Evolutionary conservation across 1,140 invertebrate genomes (phyloP).

Genomic region (Nymphalis io): DNA sequence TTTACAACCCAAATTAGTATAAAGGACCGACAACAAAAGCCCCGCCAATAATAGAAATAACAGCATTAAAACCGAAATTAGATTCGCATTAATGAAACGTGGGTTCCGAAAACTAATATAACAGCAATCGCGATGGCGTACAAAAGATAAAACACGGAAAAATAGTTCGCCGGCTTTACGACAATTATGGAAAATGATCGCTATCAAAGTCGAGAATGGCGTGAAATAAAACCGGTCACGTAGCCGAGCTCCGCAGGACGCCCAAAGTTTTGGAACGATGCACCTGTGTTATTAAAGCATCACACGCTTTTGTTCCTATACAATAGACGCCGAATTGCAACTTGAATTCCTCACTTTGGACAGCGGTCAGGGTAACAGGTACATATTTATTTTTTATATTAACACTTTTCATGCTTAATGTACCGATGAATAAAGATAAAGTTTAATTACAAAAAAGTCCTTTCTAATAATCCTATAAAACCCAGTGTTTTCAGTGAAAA

Average conservation of each 20-base stretch:
- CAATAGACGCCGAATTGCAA: constrained; percentile 76
- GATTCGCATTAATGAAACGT: constrained; percentile 72
- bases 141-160: constrained; percentile 46
- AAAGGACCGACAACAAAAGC: constrained; percentile 45
- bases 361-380: not conserved
- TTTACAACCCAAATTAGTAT: not conserved
- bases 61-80: constrained; percentile 49
- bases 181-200: constrained; percentile 68
- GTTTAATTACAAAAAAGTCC: too few species aligned
- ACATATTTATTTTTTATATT: constrained; percentile 6
- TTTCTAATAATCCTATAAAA: too few species aligned
- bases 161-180: constrained; percentile 65
- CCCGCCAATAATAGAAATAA: constrained; percentile 49
- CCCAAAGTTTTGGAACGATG: constrained; percentile 64
- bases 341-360: constrained; percentile 60
- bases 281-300: constrained; percentile 77
- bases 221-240: constrained; percentile 72
- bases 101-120: constrained; percentile 52
- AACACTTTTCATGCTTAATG: not conserved
- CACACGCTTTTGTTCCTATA: constrained; percentile 68
- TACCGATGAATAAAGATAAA: not conserved
- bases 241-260: constrained; percentile 35
- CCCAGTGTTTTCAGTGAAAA: too few species aligned
- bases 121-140: constrained; percentile 10
- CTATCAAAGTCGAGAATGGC: constrained; percentile 65